A percentile compares a stretch with the other conserved stretches of the same genome.
Evolutionary conservation across 2,888 invertebrate genomes (phyloP).

Genomic region (Acrobasis consociella): DNA sequence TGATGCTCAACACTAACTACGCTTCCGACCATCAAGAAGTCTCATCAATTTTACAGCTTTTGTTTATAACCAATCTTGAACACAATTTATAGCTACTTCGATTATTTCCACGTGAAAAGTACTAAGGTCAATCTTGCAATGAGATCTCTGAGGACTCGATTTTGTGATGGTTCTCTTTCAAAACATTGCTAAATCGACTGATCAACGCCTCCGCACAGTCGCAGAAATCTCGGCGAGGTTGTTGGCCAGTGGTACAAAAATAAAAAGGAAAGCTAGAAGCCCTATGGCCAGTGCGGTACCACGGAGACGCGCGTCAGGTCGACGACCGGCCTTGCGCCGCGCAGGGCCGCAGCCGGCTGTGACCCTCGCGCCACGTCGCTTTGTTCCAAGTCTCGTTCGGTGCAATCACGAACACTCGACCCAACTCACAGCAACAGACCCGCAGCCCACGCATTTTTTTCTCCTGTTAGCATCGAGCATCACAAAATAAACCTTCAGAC

Average conservation of each 20-base stretch:
- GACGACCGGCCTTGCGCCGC: constrained; percentile 79
- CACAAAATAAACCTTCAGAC: constrained; percentile 33
- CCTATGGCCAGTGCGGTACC: constrained; percentile 53
- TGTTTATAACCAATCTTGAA: neutral
- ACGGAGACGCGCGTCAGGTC: constrained; percentile 63
- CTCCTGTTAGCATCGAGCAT: constrained; percentile 27
- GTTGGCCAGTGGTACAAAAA: constrained; percentile 24
- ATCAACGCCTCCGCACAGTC: neutral
- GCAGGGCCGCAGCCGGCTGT: constrained; percentile 61
- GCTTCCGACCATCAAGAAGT: constrained; percentile 19
- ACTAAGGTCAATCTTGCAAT: neutral
- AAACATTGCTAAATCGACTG: constrained; percentile 21
- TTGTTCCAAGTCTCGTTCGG: constrained; percentile 58
- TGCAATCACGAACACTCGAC: constrained; percentile 43
- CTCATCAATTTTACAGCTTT: constrained; percentile 2
- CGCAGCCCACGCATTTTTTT: constrained; percentile 45
- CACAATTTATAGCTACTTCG: neutral
- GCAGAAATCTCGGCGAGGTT: constrained; percentile 21
- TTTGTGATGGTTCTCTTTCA: neutral
- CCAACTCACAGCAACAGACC: constrained; percentile 38
- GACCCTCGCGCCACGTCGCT: constrained; percentile 66
- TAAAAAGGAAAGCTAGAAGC: constrained; percentile 52
- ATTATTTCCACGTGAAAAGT: constrained; percentile 1
- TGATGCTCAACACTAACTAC: constrained; percentile 28
- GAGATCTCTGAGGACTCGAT: neutral